These are phyloP conservation scores for Microtus pennsylvanicus DNA, from an alignment of 2,113 vertebrate genomes.

Conservation along the genomic window DNA sequence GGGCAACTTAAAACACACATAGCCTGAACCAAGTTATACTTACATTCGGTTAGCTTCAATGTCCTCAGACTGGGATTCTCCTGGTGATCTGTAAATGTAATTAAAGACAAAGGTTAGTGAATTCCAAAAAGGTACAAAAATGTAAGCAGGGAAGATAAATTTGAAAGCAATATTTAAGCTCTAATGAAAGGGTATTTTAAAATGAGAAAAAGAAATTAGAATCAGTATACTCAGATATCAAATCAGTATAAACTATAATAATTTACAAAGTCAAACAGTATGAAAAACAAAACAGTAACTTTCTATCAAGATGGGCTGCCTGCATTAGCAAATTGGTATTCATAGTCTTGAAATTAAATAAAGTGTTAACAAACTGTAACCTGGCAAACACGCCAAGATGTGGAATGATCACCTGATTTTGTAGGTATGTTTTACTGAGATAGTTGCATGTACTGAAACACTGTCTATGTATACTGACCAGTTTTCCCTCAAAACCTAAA, in stretches of 20 bases:
- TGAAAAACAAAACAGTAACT: neutral
- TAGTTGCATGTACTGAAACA: neutral
- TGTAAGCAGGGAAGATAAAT: conserved; percentile 28
- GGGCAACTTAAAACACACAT: neutral
- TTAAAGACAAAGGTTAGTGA: conserved; percentile 71
- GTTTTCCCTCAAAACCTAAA: neutral
- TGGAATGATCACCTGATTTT: neutral
- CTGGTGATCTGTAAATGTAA: conserved; percentile 91
- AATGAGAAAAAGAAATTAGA: neutral
- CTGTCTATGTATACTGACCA: neutral
- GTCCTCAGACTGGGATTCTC: conserved; percentile 91
- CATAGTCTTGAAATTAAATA: neutral
- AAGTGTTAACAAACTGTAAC: neutral
- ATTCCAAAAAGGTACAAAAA: conserved; percentile 30
- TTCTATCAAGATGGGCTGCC: neutral
- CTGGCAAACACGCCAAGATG: neutral
- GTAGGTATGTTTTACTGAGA: neutral
- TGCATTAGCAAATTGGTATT: neutral
- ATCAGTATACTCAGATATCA: neutral
- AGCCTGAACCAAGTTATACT: conserved; percentile 84
- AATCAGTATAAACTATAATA: conserved; percentile 7
- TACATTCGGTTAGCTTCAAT: conserved; percentile 98
- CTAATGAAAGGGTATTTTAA: neutral
- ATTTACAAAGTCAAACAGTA: conserved; percentile 35
- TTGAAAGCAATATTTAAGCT: conserved; percentile 31